Evolutionary conservation across 2,888 invertebrate species (phyloP).

Genomic region (Monoplex corrugatus): DNA sequence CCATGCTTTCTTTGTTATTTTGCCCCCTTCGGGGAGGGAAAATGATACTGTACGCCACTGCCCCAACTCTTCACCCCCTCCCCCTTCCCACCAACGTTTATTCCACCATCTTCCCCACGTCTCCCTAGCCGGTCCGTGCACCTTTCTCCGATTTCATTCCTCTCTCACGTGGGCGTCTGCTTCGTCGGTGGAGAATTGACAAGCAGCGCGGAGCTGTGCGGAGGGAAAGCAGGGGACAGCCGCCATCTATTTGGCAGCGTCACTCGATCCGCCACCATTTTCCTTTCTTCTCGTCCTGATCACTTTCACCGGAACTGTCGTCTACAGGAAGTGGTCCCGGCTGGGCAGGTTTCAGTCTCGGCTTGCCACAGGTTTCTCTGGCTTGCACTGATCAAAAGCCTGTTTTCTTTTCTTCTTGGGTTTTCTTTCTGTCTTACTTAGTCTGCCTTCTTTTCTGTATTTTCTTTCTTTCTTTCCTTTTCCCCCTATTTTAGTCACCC

Average conservation of each 20-base stretch:
- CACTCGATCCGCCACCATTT: slow-evolving; percentile 31
- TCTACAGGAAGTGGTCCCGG: slow-evolving; percentile 37
- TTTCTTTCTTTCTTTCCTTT: no score
- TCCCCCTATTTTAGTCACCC: no score
- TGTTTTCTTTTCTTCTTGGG: no score
- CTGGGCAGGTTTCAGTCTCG: slow-evolving; percentile 44
- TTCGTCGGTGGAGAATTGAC: neutral
- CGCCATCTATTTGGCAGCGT: neutral
- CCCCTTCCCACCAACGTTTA: neutral
- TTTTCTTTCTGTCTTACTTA: no score
- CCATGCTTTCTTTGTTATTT: neutral
- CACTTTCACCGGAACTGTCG: slow-evolving; percentile 43
- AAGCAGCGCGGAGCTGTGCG: neutral
- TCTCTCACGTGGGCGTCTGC: slow-evolving; percentile 2
- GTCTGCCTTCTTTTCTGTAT: no score
- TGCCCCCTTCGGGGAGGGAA: neutral
- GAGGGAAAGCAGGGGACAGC: neutral
- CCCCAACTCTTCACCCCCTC: neutral
- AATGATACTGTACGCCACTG: slow-evolving; percentile 17
- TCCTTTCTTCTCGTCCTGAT: slow-evolving; percentile 25
- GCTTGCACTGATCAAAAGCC: neutral
- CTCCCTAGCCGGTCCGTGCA: neutral
- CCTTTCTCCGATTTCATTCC: slow-evolving; percentile 14
- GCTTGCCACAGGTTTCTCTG: neutral
- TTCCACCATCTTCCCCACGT: neutral